phyloP scores from a whole-genome alignment of 2,113 vertebrate genomes.

The Prunella fulvescens region DNA sequence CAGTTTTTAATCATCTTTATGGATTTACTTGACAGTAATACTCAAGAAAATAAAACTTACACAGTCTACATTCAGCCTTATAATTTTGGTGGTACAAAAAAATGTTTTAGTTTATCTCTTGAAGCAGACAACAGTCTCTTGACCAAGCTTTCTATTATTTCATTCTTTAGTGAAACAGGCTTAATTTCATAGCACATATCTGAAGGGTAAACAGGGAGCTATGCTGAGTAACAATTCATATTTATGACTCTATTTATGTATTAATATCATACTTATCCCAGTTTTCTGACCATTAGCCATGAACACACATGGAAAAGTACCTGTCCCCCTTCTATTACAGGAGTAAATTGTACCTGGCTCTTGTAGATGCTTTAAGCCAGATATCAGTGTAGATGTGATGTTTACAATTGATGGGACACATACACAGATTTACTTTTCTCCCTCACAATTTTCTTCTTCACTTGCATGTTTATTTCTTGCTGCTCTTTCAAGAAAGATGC shows the following conservation, averaged over 20 bases:
- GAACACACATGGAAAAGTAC: not conserved
- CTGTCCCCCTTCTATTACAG: not conserved
- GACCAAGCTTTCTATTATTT: not conserved
- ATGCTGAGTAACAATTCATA: not conserved
- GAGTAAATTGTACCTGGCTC: not conserved
- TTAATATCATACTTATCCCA: not conserved
- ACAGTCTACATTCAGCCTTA: not conserved
- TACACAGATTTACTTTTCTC: not conserved
- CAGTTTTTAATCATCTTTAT: not conserved
- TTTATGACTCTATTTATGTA: not conserved
- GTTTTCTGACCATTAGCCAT: not conserved
- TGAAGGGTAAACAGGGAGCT: not conserved
- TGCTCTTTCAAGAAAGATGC: not conserved
- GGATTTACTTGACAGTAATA: not conserved
- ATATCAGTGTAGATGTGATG: not conserved
- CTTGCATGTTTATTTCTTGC: not conserved
- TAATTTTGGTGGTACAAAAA: not conserved
- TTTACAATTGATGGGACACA: not conserved
- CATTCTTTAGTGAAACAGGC: not conserved
- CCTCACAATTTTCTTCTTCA: not conserved
- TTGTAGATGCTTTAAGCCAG: not conserved
- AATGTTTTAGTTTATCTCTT: not conserved
- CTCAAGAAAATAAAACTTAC: not conserved
- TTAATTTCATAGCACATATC: not conserved
- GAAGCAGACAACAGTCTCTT: not conserved